A percentile compares a stretch with the other conserved stretches of the same genome.
These are phyloP conservation scores for Indicator maculatus DNA, from an alignment of 2,113 vertebrate genomes.

Conservation along the genomic window DNA sequence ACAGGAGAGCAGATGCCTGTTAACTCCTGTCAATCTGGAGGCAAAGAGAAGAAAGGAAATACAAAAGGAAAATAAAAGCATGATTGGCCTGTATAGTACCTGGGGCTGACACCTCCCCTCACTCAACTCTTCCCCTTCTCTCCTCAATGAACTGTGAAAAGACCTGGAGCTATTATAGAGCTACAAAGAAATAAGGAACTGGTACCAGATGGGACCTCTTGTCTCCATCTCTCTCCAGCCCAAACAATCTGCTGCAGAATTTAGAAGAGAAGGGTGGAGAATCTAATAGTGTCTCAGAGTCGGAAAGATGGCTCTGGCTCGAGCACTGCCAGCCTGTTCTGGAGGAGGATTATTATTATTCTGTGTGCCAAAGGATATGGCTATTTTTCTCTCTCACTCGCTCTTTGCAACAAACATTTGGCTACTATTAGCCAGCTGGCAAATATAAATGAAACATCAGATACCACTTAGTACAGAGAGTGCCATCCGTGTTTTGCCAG, in stretches of 20 bases:
- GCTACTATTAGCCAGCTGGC: slow-evolving; percentile 73
- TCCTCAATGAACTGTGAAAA: slow-evolving; percentile 68
- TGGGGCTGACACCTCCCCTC: neutral
- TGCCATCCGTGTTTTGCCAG: slow-evolving; percentile 35
- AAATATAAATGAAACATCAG: slow-evolving; percentile 58
- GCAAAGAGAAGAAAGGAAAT: neutral
- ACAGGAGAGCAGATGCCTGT: slow-evolving; percentile 61
- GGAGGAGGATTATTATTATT: slow-evolving; percentile 76
- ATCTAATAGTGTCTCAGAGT: slow-evolving; percentile 80
- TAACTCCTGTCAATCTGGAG: slow-evolving; percentile 31
- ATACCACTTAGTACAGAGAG: slow-evolving; percentile 21
- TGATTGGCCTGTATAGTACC: neutral
- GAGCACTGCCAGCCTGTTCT: slow-evolving; percentile 74
- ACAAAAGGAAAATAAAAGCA: neutral
- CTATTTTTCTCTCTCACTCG: slow-evolving; percentile 59
- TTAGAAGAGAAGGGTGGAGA: slow-evolving; percentile 77
- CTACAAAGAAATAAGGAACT: slow-evolving; percentile 78
- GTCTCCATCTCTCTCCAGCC: slow-evolving; percentile 82
- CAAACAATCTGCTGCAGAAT: slow-evolving; percentile 84
- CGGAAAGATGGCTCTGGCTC: slow-evolving; percentile 80
- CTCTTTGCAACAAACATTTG: slow-evolving; percentile 73
- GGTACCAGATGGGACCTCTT: slow-evolving; percentile 83
- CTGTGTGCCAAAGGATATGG: slow-evolving; percentile 67
- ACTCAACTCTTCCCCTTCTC: slow-evolving; percentile 1
- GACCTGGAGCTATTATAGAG: slow-evolving; percentile 75